Conservation (phyloP, 2,113 vertebrate genomes). For the Argyrosomus japonicus region DNA sequence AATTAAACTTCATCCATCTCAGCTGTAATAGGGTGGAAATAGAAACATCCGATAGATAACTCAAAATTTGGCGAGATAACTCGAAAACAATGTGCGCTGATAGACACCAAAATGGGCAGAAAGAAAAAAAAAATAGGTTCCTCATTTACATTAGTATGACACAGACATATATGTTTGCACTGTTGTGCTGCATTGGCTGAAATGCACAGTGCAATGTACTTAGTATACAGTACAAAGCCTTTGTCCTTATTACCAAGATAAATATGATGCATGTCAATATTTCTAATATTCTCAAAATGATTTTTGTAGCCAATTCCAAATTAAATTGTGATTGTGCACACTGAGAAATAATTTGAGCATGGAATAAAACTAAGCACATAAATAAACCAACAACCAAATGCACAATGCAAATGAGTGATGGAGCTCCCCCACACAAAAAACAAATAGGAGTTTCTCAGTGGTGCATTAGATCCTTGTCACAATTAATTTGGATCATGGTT, state of each 20-base stretch:
- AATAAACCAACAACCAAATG: background rate
- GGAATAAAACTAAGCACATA: slow-evolving; percentile 1
- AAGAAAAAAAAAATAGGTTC: too few relatives aligned
- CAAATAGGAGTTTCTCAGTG: slow-evolving; percentile 39
- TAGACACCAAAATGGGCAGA: too few relatives aligned
- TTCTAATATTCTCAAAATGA: slow-evolving; percentile 2
- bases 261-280: slow-evolving; percentile 36
- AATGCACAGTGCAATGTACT: too few relatives aligned
- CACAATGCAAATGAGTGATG: background rate
- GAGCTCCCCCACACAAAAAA: slow-evolving; percentile 9
- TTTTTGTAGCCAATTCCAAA: background rate
- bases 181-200: too few relatives aligned
- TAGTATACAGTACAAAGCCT: background rate
- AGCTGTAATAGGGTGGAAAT: background rate
- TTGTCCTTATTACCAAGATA: background rate
- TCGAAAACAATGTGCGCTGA: too few relatives aligned
- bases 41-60: background rate
- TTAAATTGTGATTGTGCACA: background rate
- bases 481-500: slow-evolving; percentile 36
- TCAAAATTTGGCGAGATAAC: background rate
- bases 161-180: too few relatives aligned
- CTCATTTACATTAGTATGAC: too few relatives aligned
- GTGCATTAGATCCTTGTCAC: slow-evolving; percentile 43
- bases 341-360: slow-evolving; percentile 6
- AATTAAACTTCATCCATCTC: background rate